Conservation (phyloP, 1,140 invertebrate species). For the Chironomus striatipennis region DNA sequence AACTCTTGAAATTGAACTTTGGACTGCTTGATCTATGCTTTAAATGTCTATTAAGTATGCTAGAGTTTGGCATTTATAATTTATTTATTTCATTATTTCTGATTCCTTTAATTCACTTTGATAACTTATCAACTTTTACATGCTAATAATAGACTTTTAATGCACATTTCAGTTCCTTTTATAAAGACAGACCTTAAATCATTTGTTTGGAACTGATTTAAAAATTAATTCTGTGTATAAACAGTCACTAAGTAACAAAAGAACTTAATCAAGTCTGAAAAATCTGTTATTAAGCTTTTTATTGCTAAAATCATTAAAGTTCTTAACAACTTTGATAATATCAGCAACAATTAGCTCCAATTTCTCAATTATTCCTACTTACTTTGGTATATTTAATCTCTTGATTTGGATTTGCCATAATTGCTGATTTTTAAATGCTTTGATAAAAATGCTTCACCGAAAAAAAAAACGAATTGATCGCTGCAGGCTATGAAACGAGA, state of each 20-base stretch:
- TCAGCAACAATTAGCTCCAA: too few relatives aligned
- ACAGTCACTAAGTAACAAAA: too few relatives aligned
- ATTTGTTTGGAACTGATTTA: too few relatives aligned
- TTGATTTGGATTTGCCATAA: conserved; percentile 36
- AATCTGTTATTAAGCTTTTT: too few relatives aligned
- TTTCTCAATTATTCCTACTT: conserved; percentile 26
- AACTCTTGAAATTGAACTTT: not conserved
- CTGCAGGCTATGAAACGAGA: too few relatives aligned
- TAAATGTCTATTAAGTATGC: not conserved
- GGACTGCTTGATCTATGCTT: too few relatives aligned
- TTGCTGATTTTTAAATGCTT: not conserved
- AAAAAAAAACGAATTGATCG: too few relatives aligned
- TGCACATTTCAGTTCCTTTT: not conserved
- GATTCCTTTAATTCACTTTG: not conserved
- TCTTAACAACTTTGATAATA: too few relatives aligned
- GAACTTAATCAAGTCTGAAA: too few relatives aligned
- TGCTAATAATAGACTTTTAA: not conserved
- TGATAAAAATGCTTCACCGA: too few relatives aligned
- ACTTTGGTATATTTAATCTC: conserved; percentile 38
- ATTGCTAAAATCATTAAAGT: too few relatives aligned
- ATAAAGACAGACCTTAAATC: not conserved
- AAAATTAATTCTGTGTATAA: too few relatives aligned
- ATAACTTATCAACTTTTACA: not conserved
- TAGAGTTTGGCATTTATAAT: not conserved
- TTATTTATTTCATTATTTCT: not conserved